These are phyloP conservation scores for Clepsis dumicolana DNA, from an alignment of 2,888 invertebrate genomes.

Conservation along the genomic window DNA sequence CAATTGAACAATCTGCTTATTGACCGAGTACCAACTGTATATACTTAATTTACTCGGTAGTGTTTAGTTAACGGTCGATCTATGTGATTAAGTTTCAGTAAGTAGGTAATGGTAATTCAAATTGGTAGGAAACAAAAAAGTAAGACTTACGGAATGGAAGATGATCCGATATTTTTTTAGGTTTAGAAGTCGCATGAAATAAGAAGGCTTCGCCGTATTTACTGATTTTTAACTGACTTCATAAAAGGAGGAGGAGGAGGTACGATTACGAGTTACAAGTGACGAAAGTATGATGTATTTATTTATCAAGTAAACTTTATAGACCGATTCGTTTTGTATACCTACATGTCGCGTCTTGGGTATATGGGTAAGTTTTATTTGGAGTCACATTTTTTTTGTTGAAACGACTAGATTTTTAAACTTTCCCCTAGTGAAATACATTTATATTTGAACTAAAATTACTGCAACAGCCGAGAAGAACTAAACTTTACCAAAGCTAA, in stretches of 20 bases:
- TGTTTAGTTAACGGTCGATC: constrained; percentile 10
- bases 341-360: neutral
- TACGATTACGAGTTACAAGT: no score
- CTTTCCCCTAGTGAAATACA: neutral
- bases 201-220: neutral
- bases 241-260: no score
- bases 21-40: constrained; percentile 9
- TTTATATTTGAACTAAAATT: neutral
- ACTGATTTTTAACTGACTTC: no score
- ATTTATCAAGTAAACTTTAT: neutral
- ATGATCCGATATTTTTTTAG: neutral
- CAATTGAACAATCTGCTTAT: constrained; percentile 18
- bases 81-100: constrained; percentile 1
- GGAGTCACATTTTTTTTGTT: neutral
- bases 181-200: neutral
- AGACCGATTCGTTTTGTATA: neutral
- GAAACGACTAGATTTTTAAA: neutral
- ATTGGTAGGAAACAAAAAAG: neutral
- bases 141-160: neutral
- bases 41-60: neutral
- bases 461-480: neutral
- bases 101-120: neutral
- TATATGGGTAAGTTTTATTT: neutral
- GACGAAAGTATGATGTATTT: neutral
- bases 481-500: neutral